Evolutionary conservation across 1,140 invertebrate genomes (phyloP).

Genomic region (Dendroctonus valens): DNA sequence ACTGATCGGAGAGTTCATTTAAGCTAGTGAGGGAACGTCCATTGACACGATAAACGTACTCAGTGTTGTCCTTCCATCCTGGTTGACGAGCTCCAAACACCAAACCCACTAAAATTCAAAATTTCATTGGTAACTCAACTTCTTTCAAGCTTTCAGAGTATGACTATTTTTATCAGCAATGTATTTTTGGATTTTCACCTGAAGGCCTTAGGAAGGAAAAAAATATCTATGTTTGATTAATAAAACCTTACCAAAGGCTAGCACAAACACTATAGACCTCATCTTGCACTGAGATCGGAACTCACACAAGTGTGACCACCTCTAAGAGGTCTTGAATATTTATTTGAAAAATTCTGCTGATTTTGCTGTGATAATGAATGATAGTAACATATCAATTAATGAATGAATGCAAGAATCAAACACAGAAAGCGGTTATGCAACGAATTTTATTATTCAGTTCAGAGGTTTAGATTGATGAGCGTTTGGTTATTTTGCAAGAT

Average conservation of each 20-base stretch:
- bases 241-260: conserved; percentile 6
- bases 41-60: conserved; percentile 62
- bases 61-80: conserved; percentile 44
- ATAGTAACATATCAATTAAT: no score
- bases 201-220: no score
- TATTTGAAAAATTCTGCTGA: conserved; percentile 21
- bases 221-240: background rate
- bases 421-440: no score
- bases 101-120: conserved; percentile 42
- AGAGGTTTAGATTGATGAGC: no score
- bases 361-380: background rate
- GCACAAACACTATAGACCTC: conserved; percentile 8
- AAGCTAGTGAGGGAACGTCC: conserved; percentile 58
- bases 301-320: conserved; percentile 6
- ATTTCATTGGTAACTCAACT: no score
- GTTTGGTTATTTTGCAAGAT: no score
- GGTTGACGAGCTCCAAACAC: conserved; percentile 39
- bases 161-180: no score
- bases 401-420: no score
- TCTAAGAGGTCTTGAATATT: background rate
- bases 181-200: no score
- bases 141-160: no score
- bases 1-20: conserved; percentile 54
- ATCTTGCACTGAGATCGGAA: conserved; percentile 15
- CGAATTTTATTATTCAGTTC: no score